phyloP scores from a whole-genome alignment of 2,888 invertebrate species.

The Oxycera nigricornis region DNA sequence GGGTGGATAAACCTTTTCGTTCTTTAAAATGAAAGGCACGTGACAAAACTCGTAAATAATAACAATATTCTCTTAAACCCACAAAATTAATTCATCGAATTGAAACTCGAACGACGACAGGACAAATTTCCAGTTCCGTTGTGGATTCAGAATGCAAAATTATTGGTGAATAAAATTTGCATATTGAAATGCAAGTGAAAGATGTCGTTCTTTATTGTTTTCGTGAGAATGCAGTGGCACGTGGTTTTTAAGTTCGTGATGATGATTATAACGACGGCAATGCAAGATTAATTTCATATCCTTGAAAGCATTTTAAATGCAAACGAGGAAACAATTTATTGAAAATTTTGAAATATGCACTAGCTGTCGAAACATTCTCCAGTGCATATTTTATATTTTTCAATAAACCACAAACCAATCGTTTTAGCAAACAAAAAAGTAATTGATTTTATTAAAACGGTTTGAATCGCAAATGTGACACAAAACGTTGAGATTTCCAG shows the following conservation, averaged over 20 bases:
- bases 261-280: not conserved
- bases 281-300: not conserved
- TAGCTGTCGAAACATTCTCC: too few relatives aligned
- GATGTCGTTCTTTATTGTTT: not conserved
- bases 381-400: too few relatives aligned
- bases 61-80: not conserved
- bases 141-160: conserved; percentile 13
- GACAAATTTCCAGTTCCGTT: conserved; percentile 20
- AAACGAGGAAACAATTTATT: too few relatives aligned
- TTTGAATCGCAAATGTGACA: too few relatives aligned
- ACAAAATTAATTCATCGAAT: conserved; percentile 7
- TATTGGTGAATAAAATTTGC: conserved; percentile 7
- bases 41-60: conserved; percentile 13
- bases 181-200: conserved; percentile 16
- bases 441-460: too few relatives aligned
- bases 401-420: too few relatives aligned
- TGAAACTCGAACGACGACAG: conserved; percentile 7
- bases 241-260: not conserved
- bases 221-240: conserved; percentile 2
- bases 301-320: too few relatives aligned
- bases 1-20: conserved; percentile 16
- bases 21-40: conserved; percentile 3
- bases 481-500: too few relatives aligned
- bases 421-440: too few relatives aligned
- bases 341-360: too few relatives aligned